Conservation (phyloP, 2,113 vertebrate species). For the Chaetura pelagica region DNA sequence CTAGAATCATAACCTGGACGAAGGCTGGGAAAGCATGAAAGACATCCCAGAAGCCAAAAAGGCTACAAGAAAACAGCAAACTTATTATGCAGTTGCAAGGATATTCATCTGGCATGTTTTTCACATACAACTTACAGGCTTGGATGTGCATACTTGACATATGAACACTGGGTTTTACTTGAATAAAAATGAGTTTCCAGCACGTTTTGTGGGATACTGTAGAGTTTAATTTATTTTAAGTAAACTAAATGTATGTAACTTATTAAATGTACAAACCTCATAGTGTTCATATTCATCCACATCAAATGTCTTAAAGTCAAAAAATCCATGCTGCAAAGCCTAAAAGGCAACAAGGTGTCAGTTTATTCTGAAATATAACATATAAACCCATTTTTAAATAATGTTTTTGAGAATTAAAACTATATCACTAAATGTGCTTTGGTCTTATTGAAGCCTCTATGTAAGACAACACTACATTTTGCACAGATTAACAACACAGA, state of each 20-base stretch:
- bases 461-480: constrained; percentile 7
- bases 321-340: constrained; percentile 95
- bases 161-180: constrained; percentile 2
- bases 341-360: constrained; percentile 76
- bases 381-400: not conserved
- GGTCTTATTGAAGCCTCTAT: not conserved
- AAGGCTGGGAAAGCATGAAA: not conserved
- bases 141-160: not conserved
- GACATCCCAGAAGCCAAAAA: not conserved
- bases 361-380: constrained; percentile 13
- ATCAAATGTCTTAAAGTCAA: constrained; percentile 95
- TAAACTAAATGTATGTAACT: not conserved
- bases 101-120: not conserved
- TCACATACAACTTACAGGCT: not conserved
- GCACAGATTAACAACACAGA: constrained; percentile 3
- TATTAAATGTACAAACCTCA: constrained; percentile 84
- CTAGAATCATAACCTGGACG: fast-evolving
- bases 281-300: constrained; percentile 98
- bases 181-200: not conserved
- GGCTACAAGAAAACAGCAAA: fast-evolving
- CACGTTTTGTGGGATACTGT: not conserved
- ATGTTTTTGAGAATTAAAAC: not conserved
- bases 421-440: not conserved
- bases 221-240: not conserved
- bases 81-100: not conserved